phyloP scores from a whole-genome alignment of 2,888 invertebrate species.

The Fragum whitleyi region DNA sequence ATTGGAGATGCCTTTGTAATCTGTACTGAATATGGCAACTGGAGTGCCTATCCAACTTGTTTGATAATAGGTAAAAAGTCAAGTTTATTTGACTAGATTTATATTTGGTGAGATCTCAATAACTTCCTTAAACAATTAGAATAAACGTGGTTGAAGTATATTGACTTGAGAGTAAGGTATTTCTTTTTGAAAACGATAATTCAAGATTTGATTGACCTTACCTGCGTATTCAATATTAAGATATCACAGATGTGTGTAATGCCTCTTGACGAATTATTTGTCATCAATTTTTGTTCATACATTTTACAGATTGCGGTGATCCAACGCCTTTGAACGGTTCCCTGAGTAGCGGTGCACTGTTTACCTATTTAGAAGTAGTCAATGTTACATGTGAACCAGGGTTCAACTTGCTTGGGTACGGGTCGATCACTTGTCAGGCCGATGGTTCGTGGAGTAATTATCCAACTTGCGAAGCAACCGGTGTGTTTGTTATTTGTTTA shows the following conservation, averaged over 20 bases:
- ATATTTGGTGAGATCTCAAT: too few relatives aligned
- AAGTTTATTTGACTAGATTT: too few relatives aligned
- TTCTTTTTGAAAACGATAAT: too few relatives aligned
- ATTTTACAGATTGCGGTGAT: conserved; percentile 38
- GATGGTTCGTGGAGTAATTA: conserved; percentile 28
- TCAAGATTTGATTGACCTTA: too few relatives aligned
- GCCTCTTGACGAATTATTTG: too few relatives aligned
- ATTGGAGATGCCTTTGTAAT: conserved; percentile 6
- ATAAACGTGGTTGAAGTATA: too few relatives aligned
- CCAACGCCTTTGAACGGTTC: conserved; percentile 26
- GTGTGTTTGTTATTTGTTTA: conserved; percentile 23
- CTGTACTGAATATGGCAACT: conserved; percentile 7
- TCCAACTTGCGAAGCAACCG: conserved; percentile 32
- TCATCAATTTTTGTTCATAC: not conserved
- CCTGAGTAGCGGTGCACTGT: conserved; percentile 3
- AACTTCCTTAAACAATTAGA: too few relatives aligned
- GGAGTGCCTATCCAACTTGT: conserved; percentile 29
- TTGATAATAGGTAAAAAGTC: conserved; percentile 14
- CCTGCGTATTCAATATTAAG: too few relatives aligned
- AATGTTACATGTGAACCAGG: conserved; percentile 34
- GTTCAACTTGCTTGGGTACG: conserved; percentile 13
- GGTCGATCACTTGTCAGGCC: not conserved
- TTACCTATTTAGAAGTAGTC: conserved; percentile 22
- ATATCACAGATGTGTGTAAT: too few relatives aligned
- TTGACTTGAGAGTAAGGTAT: too few relatives aligned